Evolutionary conservation across 2,113 vertebrate species (phyloP).

Genomic region (Natator depressus): DNA sequence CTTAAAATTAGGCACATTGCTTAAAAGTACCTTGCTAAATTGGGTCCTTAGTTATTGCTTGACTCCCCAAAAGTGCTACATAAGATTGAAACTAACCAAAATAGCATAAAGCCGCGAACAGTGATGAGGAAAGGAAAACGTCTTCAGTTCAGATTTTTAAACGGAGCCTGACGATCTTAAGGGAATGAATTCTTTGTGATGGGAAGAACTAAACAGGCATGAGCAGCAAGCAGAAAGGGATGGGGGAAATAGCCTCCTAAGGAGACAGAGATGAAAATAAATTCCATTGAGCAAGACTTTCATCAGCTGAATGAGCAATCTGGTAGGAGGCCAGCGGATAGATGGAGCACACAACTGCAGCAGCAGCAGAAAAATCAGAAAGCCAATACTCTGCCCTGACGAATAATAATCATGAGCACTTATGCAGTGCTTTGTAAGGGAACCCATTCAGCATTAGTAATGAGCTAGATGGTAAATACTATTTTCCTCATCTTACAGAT

Average conservation of each 20-base stretch:
- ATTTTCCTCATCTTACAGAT: background rate
- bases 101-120: accelerated
- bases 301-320: background rate
- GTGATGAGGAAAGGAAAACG: background rate
- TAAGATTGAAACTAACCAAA: background rate
- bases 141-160: background rate
- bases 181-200: background rate
- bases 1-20: background rate
- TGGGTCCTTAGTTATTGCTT: background rate
- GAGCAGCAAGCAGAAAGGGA: background rate
- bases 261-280: background rate
- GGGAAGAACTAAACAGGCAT: background rate
- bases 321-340: background rate
- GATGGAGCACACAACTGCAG: background rate
- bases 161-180: background rate
- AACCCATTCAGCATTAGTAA: background rate
- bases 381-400: background rate
- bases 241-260: background rate
- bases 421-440: background rate
- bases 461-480: background rate
- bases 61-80: background rate
- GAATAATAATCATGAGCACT: background rate
- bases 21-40: background rate
- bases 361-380: background rate
- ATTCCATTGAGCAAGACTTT: background rate